Percentiles rank a stretch among this genome's conserved stretches.
Conservation (phyloP, 2,888 invertebrate genomes). For the Aphodius sticticus region DNA sequence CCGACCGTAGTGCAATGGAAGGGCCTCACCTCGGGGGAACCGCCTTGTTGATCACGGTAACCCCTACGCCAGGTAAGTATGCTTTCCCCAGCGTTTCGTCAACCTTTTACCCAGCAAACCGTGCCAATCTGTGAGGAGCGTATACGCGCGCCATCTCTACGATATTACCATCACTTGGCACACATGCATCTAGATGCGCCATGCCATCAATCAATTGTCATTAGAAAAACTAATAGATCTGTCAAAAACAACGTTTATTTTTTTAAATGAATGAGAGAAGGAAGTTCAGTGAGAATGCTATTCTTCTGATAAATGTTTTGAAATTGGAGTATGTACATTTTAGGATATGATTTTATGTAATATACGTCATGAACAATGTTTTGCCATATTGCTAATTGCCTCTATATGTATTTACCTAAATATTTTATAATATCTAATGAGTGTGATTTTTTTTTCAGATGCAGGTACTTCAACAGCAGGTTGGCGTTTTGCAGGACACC, state of each 20-base stretch:
- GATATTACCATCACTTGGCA: too few species aligned
- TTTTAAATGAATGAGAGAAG: too few species aligned
- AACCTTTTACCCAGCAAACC: too few species aligned
- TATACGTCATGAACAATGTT: not conserved
- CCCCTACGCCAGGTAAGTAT: slow-evolving; percentile 62
- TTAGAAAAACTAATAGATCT: not conserved
- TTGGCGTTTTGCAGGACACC: slow-evolving; percentile 87
- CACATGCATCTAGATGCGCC: too few species aligned
- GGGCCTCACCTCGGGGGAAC: slow-evolving; percentile 70
- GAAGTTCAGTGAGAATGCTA: too few species aligned
- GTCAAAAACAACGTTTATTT: too few species aligned
- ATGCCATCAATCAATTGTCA: not conserved
- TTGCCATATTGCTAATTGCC: not conserved
- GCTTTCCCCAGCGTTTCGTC: slow-evolving; percentile 39
- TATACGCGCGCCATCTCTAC: too few species aligned
- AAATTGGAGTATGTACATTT: too few species aligned
- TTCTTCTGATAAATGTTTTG: too few species aligned
- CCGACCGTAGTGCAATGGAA: slow-evolving; percentile 73
- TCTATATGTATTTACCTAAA: too few species aligned
- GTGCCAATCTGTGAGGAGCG: too few species aligned
- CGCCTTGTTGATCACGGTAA: slow-evolving; percentile 71
- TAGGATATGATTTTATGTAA: too few species aligned
- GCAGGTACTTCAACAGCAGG: slow-evolving; percentile 91
- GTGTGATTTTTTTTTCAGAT: slow-evolving; percentile 71
- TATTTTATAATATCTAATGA: not conserved